These are phyloP conservation scores for Synchiropus splendidus DNA, from an alignment of 2,113 vertebrate species.

Conservation along the genomic window DNA sequence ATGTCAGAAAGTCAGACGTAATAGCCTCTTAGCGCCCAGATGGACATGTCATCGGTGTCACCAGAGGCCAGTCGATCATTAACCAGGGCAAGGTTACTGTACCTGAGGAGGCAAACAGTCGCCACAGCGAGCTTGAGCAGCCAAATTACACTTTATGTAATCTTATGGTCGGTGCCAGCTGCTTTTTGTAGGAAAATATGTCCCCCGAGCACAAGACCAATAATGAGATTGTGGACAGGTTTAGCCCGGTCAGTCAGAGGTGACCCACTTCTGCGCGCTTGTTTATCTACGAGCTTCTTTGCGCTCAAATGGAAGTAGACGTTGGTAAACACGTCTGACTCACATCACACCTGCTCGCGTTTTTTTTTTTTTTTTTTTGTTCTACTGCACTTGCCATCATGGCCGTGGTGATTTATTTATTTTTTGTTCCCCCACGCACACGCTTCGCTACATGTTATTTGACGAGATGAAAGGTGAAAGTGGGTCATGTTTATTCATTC, in stretches of 20 bases:
- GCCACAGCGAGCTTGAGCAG: conserved; percentile 35
- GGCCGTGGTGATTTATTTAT: too few species aligned
- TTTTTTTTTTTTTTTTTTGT: too few species aligned
- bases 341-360: too few species aligned
- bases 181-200: conserved; percentile 3
- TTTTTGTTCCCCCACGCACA: too few species aligned
- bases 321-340: background rate
- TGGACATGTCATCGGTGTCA: conserved; percentile 7
- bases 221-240: conserved; percentile 18
- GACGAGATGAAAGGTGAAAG: too few species aligned
- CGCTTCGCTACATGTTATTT: too few species aligned
- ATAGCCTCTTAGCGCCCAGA: background rate
- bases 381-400: too few species aligned
- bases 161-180: conserved; percentile 10
- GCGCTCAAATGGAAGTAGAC: conserved; percentile 3
- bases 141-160: conserved; percentile 13
- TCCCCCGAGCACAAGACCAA: conserved; percentile 8
- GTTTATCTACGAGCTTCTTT: conserved; percentile 5
- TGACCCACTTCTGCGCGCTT: conserved; percentile 15
- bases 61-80: conserved; percentile 43
- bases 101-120: conserved; percentile 38
- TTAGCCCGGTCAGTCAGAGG: background rate
- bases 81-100: conserved; percentile 41
- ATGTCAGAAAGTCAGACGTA: too few species aligned
- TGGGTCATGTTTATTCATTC: too few species aligned